Base-by-base conservation (phyloP, 2,113 vertebrate genomes). In the Hystrix cristata region DNA sequence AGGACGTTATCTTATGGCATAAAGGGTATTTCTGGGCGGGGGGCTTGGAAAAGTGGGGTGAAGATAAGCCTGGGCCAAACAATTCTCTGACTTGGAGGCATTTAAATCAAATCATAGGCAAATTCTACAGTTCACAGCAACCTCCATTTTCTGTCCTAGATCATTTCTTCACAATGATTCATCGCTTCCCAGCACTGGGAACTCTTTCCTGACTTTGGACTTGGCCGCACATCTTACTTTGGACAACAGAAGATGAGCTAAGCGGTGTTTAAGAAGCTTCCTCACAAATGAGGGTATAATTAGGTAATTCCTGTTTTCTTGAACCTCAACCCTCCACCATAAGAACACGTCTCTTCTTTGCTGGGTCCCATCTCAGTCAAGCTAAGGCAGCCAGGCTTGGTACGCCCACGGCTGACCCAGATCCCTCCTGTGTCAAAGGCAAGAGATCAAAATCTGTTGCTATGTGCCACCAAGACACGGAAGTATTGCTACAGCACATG, bases 261-360 rank as follows among this genome's bases (percentile, higher is more conserved):
- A 67, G 12, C 14, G 12, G 12, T 0, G 0, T 15, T 23, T 13
- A 12, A 46, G 59, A 51, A 76, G 81, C 80, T 14, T 6, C 31
- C 31, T 15, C 46, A 23, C 2, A 60, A 59, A 53, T 9, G 64
- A 0, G 0, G 0, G 1, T 55, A 0, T 62, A 12, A 43, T 80
- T 46, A 88, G 48, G 8, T 48, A 25, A n/a, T 43, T 79, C 29
- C 23, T 65, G 27, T 12, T 43, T 65, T 79, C 71, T 62, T 60
- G n/a, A 79, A 18, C 5, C 46, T 60, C 79, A 59, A 15, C 55
- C 29, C 13, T 69, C 43, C 46, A 65, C 80, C 34, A 6, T 4
- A 10, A 29, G 25, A 48, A 57, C 25, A 84, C 18, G 3, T 2
- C 29, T 13, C 51, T 34, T 23, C 27, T 25, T 9, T 65, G 48